phyloP scores from a whole-genome alignment of 1,140 invertebrate species.

The Potamilus streckersoni region DNA sequence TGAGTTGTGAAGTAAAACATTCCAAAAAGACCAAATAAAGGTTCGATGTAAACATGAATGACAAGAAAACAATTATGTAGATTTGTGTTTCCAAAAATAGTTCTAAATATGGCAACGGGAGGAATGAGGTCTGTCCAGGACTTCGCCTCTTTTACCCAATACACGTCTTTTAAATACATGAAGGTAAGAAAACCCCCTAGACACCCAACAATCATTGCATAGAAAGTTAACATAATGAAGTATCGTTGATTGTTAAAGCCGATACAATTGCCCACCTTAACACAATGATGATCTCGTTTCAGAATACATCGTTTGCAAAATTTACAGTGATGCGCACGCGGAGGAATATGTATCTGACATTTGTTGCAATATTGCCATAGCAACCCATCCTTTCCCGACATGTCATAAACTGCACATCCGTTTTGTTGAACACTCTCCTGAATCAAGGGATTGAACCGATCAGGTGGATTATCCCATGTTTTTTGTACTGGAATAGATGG shows the following conservation, averaged over 20 bases:
- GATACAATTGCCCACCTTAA: background rate
- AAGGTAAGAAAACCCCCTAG: constrained; percentile 35
- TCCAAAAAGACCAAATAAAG: constrained; percentile 33
- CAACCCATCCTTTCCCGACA: constrained; percentile 16
- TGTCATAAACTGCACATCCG: constrained; percentile 29
- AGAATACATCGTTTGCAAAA: background rate
- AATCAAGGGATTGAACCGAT: constrained; percentile 26
- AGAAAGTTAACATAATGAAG: constrained; percentile 86
- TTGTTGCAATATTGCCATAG: constrained; percentile 75
- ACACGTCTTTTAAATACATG: constrained; percentile 29
- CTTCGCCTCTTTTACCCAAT: constrained; percentile 7
- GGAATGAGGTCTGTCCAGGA: constrained; percentile 34
- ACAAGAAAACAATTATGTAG: constrained; percentile 12
- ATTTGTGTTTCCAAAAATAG: constrained; percentile 16
- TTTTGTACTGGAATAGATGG: constrained; percentile 11
- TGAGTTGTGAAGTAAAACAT: constrained; percentile 45
- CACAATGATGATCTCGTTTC: constrained; percentile 6
- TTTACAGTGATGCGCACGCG: background rate
- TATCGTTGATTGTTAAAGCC: constrained; percentile 72
- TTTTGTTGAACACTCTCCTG: background rate
- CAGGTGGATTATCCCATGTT: constrained; percentile 14
- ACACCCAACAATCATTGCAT: constrained; percentile 63
- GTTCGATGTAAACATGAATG: constrained; percentile 35
- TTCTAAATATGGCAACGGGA: constrained; percentile 26
- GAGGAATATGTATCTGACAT: background rate